Percentiles rank a stretch among this genome's conserved stretches.
Conservation (phyloP, 2,113 vertebrate genomes). For the Dryoscopus gambensis region DNA sequence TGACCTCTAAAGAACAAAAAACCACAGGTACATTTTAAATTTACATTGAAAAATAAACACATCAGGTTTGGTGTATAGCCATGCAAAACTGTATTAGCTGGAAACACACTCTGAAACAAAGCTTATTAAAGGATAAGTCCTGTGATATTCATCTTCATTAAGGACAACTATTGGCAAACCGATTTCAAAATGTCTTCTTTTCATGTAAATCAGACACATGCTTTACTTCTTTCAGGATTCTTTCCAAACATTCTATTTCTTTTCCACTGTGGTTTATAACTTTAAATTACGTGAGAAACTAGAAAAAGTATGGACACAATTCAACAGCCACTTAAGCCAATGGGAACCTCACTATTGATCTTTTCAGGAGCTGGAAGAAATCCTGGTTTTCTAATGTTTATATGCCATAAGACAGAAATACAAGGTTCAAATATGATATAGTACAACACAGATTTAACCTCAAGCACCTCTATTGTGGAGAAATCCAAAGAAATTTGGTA, state of each 20-base stretch:
- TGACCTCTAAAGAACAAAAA: not conserved
- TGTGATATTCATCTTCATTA: constrained; percentile 51
- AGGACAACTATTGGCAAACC: not conserved
- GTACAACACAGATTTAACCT: not conserved
- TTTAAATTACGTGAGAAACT: not conserved
- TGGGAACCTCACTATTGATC: not conserved
- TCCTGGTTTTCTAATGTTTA: not conserved
- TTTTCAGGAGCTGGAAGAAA: not conserved
- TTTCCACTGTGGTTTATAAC: not conserved
- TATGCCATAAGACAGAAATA: not conserved
- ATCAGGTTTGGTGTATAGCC: not conserved
- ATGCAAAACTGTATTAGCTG: constrained; percentile 58
- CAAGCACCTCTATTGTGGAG: not conserved
- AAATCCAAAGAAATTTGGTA: not conserved
- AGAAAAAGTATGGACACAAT: not conserved
- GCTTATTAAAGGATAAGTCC: not conserved
- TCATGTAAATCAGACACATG: not conserved
- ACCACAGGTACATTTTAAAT: constrained; percentile 29
- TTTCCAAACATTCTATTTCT: not conserved
- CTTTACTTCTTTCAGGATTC: not conserved
- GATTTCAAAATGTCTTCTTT: not conserved
- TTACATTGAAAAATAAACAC: constrained; percentile 11
- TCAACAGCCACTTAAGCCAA: not conserved
- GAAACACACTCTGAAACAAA: not conserved
- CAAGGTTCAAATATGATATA: not conserved